phyloP scores from a whole-genome alignment of 2,113 vertebrate genomes.

The Sceloporus tristichus region DNA sequence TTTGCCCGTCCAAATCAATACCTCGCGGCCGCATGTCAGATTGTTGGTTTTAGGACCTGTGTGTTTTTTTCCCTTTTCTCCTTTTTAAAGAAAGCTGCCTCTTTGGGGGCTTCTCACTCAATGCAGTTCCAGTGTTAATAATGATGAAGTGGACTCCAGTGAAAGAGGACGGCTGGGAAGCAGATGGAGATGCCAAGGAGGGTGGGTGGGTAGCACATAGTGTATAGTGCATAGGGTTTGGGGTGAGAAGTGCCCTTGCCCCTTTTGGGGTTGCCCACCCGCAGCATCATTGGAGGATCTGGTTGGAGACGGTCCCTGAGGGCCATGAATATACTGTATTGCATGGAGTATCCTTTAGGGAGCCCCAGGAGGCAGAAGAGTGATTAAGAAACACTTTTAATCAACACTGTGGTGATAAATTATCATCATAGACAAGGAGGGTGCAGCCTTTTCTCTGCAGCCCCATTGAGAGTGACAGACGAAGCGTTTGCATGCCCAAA shows the following conservation, averaged over 20 bases:
- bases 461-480: neutral
- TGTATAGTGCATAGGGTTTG: too few species aligned
- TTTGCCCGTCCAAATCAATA: neutral
- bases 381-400: neutral
- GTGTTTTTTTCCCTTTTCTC: too few species aligned
- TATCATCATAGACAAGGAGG: too few species aligned
- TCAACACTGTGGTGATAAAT: neutral
- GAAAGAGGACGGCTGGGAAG: conserved; percentile 57
- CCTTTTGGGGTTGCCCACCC: too few species aligned
- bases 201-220: neutral
- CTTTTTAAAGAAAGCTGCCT: conserved; percentile 13
- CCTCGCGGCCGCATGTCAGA: neutral
- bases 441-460: neutral
- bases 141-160: conserved; percentile 52
- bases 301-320: too few species aligned
- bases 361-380: neutral
- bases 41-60: neutral
- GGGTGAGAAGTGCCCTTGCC: too few species aligned
- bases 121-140: conserved; percentile 71
- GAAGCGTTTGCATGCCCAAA: neutral
- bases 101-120: conserved; percentile 17
- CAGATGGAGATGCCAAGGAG: conserved; percentile 39
- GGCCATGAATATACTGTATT: neutral
- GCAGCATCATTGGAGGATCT: too few species aligned
- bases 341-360: neutral